Percentiles rank a stretch among this genome's conserved stretches.
Evolutionary conservation across 2,113 vertebrate genomes (phyloP).

Genomic region (Monarcha castaneiventris): DNA sequence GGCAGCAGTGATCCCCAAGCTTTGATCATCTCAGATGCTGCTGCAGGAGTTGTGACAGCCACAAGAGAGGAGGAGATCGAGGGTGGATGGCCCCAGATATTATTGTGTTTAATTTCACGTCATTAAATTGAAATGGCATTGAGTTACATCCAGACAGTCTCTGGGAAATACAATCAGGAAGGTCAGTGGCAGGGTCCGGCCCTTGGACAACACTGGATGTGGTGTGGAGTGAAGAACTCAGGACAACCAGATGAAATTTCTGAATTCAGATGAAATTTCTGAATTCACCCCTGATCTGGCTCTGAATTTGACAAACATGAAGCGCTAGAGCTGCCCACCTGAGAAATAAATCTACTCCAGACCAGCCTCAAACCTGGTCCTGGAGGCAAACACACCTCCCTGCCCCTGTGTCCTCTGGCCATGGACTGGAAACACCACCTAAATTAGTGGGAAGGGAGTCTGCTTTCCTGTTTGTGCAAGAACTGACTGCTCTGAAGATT

Average conservation of each 20-base stretch:
- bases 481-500: slow-evolving; percentile 20
- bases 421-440: not conserved
- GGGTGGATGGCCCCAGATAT: not conserved
- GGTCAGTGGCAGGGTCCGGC: not conserved
- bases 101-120: not conserved
- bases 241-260: not conserved
- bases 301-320: not conserved
- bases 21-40: not conserved
- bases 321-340: not conserved
- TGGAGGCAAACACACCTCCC: not conserved
- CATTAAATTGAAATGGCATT: not conserved
- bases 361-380: not conserved
- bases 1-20: rapidly evolving
- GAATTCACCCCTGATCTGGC: not conserved
- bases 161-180: not conserved
- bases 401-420: not conserved
- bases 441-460: slow-evolving; percentile 26
- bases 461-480: slow-evolving; percentile 39
- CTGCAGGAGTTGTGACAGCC: not conserved
- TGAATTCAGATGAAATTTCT: not conserved
- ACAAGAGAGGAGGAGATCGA: not conserved
- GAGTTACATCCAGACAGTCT: not conserved
- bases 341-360: not conserved
- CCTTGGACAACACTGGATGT: not conserved
- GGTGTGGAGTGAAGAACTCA: not conserved